phyloP scores from a whole-genome alignment of 2,888 invertebrate genomes.

The Lycocerus yunnanus region DNA sequence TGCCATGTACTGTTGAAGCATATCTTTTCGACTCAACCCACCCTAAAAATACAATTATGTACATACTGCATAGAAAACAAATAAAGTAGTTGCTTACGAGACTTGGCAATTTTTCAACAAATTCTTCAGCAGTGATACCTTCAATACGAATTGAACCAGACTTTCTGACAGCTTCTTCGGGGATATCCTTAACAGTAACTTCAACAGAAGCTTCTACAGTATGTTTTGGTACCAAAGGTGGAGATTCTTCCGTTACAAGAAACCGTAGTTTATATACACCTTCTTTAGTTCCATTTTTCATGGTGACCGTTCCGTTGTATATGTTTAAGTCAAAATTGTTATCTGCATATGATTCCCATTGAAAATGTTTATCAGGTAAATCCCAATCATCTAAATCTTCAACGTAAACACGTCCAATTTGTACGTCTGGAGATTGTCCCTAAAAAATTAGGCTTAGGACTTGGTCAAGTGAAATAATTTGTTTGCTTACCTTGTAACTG shows the following conservation, averaged over 20 bases:
- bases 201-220: slow-evolving; percentile 83
- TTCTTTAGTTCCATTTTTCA: slow-evolving; percentile 75
- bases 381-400: slow-evolving; percentile 98
- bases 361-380: slow-evolving; percentile 85
- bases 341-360: slow-evolving; percentile 64
- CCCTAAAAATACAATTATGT: slow-evolving; percentile 55
- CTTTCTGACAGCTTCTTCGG: slow-evolving; percentile 89
- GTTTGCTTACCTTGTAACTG: slow-evolving; percentile 76
- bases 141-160: slow-evolving; percentile 89
- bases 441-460: slow-evolving; percentile 41
- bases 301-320: slow-evolving; percentile 85
- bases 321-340: slow-evolving; percentile 73
- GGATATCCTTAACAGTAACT: slow-evolving; percentile 84
- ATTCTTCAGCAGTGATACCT: slow-evolving; percentile 83
- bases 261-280: slow-evolving; percentile 79
- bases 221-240: slow-evolving; percentile 63
- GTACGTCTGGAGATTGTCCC: slow-evolving; percentile 78
- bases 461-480: not conserved
- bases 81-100: slow-evolving; percentile 52
- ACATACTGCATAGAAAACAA: not conserved
- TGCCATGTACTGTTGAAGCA: slow-evolving; percentile 64
- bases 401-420: slow-evolving; percentile 92
- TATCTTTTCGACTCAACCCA: slow-evolving; percentile 71
- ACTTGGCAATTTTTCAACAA: slow-evolving; percentile 66
- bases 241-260: slow-evolving; percentile 70